Evolutionary conservation across 2,888 invertebrate genomes (phyloP).

Genomic region (Tortricodes alternella): DNA sequence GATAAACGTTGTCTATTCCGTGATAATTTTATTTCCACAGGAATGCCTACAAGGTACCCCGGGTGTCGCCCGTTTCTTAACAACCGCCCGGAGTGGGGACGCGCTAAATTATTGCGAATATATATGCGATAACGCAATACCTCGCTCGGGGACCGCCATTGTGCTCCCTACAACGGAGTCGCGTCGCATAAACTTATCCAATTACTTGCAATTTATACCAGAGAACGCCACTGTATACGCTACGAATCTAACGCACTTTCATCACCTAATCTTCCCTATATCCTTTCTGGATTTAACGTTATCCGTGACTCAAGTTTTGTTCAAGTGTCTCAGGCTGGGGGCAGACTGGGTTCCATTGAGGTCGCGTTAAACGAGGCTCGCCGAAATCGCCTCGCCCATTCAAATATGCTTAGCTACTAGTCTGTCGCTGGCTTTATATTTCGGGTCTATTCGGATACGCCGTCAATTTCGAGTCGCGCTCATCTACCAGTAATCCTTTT

Average conservation of each 20-base stretch:
- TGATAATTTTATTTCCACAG: conserved; percentile 47
- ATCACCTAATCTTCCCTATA: conserved; percentile 30
- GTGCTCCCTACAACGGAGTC: conserved; percentile 42
- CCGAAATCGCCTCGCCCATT: conserved; percentile 2
- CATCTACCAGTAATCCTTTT: conserved; percentile 51
- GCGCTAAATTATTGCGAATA: conserved; percentile 62
- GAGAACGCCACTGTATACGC: conserved; percentile 31
- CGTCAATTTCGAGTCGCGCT: conserved; percentile 39
- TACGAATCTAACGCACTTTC: conserved; percentile 30
- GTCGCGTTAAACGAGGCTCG: conserved; percentile 13
- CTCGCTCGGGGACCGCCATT: conserved; percentile 47
- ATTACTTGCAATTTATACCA: conserved; percentile 56
- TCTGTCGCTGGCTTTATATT: conserved; percentile 9
- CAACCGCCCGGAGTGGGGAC: conserved; percentile 46
- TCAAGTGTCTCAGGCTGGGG: conserved; percentile 22
- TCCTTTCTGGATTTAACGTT: conserved; percentile 29
- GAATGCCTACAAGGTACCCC: conserved; percentile 39
- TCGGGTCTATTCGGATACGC: conserved; percentile 30
- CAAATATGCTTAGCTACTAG: conserved; percentile 16
- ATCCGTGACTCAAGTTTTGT: conserved; percentile 26
- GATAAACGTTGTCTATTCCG: conserved; percentile 39
- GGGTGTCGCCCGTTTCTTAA: conserved; percentile 50
- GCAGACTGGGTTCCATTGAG: conserved; percentile 8
- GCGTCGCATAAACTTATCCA: conserved; percentile 58
- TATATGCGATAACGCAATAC: conserved; percentile 57